These are phyloP conservation scores for Cydia splendana DNA, from an alignment of 1,140 invertebrate species.

Conservation along the genomic window DNA sequence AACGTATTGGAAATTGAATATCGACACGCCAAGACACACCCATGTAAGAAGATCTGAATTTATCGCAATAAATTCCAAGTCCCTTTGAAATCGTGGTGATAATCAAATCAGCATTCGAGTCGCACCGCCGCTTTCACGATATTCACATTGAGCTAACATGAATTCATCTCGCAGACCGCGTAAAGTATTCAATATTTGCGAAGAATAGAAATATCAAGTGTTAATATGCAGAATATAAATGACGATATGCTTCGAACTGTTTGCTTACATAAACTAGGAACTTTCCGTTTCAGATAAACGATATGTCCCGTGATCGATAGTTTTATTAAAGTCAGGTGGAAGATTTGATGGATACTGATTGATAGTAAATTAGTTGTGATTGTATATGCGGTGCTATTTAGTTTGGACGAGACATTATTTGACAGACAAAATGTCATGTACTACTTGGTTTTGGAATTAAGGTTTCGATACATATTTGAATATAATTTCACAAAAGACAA, in stretches of 20 bases:
- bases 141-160: background rate
- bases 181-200: conserved; percentile 20
- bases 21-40: background rate
- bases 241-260: background rate
- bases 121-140: conserved; percentile 9
- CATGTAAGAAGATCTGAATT: background rate
- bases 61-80: conserved; percentile 2
- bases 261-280: background rate
- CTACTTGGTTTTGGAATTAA: background rate
- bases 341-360: conserved; percentile 26
- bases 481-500: too few species aligned
- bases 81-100: conserved; percentile 18
- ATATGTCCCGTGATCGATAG: conserved; percentile 5
- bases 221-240: conserved; percentile 20
- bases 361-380: conserved; percentile 21
- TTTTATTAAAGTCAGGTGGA: conserved; percentile 19
- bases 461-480: background rate
- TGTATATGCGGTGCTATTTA: conserved; percentile 5
- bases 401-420: background rate
- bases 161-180: conserved; percentile 3
- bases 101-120: conserved; percentile 28
- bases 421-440: background rate
- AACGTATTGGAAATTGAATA: background rate
- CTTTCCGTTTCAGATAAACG: conserved; percentile 23
- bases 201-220: conserved; percentile 12